These are phyloP conservation scores for Zaprionus inermis DNA, from an alignment of 1,140 invertebrate species.

Conservation along the genomic window DNA sequence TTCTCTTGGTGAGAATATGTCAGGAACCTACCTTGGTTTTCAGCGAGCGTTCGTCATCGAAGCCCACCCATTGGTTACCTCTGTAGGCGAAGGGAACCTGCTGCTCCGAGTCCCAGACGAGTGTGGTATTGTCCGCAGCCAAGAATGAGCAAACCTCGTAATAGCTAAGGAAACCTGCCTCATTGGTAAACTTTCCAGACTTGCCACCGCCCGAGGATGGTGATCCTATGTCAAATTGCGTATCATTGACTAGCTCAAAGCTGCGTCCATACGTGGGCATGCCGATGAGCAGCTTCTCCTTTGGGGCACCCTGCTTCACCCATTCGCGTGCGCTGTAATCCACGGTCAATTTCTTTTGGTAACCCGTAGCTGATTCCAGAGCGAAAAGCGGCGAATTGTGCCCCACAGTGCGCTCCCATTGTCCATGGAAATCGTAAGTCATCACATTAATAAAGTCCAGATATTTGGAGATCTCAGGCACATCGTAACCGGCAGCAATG, in stretches of 20 bases:
- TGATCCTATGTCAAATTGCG: conserved; percentile 96
- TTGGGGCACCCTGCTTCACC: conserved; percentile 96
- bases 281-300: conserved; percentile 97
- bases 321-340: conserved; percentile 96
- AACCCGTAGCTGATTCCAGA: conserved; percentile 93
- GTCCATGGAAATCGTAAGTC: conserved; percentile 97
- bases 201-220: conserved; percentile 93
- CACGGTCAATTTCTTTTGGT: conserved; percentile 95
- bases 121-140: conserved; percentile 94
- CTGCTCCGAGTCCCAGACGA: conserved; percentile 98
- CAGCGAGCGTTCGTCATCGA: conserved; percentile 96
- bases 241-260: conserved; percentile 95
- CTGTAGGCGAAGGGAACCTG: conserved; percentile 97
- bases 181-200: conserved; percentile 93
- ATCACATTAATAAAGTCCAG: conserved; percentile 97
- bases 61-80: conserved; percentile 97
- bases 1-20: not conserved
- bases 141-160: conserved; percentile 98
- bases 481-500: conserved; percentile 96
- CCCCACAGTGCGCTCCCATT: conserved; percentile 96
- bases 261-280: conserved; percentile 97
- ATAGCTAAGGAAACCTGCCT: conserved; percentile 96
- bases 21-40: conserved; percentile 92
- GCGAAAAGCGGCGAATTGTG: conserved; percentile 96
- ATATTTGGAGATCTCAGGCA: conserved; percentile 96